Conservation (phyloP, 2,888 invertebrate species). For the Catocala fraxini region DNA sequence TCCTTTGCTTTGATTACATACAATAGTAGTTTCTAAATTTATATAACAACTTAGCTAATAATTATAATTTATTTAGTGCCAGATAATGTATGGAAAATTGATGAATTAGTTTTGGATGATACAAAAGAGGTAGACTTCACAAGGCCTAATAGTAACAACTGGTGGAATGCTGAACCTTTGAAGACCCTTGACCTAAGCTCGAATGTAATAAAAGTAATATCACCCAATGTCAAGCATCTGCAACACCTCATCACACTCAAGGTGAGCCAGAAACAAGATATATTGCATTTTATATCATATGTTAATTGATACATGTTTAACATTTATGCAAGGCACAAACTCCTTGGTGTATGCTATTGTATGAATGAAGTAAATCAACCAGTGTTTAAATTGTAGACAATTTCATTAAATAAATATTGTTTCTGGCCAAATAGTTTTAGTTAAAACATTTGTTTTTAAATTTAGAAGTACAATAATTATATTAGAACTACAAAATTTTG, state of each 20-base stretch:
- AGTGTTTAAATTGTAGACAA: too few relatives aligned
- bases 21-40: too few relatives aligned
- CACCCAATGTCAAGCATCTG: constrained; percentile 89
- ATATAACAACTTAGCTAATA: not conserved
- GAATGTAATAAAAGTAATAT: constrained; percentile 90
- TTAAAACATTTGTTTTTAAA: too few relatives aligned
- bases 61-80: constrained; percentile 87
- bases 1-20: too few relatives aligned
- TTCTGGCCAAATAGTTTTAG: too few relatives aligned
- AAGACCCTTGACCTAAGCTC: constrained; percentile 93
- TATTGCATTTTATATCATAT: constrained; percentile 13
- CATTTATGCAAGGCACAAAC: not conserved
- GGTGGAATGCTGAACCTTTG: constrained; percentile 95
- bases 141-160: constrained; percentile 87
- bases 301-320: constrained; percentile 2
- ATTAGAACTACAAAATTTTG: too few relatives aligned
- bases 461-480: too few relatives aligned
- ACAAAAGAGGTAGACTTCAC: constrained; percentile 89
- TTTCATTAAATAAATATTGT: too few relatives aligned
- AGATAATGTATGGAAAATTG: constrained; percentile 91
- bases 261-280: constrained; percentile 78
- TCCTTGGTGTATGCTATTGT: too few relatives aligned
- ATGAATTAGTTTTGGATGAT: constrained; percentile 89
- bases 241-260: constrained; percentile 90
- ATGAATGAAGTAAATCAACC: too few relatives aligned